Conservation (phyloP, 2,113 vertebrate genomes). For the Oryzias melastigma region DNA sequence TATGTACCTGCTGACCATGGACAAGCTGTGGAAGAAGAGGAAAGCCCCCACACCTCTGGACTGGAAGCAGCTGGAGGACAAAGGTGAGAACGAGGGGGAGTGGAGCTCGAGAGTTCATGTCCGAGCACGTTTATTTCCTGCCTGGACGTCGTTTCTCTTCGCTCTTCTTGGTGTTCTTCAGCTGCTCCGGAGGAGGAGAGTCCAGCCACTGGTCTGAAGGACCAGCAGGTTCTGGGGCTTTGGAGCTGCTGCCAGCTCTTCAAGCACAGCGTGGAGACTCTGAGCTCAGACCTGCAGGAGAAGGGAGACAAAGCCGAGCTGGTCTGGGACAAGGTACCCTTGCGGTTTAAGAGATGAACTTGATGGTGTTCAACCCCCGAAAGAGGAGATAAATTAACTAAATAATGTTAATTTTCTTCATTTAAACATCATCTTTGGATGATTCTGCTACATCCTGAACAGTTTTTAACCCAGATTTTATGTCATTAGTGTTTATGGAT, state of each 20-base stretch:
- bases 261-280: constrained; percentile 87
- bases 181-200: constrained; percentile 75
- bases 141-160: background rate
- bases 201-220: constrained; percentile 81
- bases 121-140: background rate
- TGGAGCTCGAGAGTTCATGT: background rate
- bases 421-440: no score
- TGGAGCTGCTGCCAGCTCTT: constrained; percentile 88
- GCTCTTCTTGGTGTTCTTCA: constrained; percentile 19
- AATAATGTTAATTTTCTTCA: no score
- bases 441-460: no score
- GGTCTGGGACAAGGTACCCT: constrained; percentile 93
- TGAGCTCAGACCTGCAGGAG: constrained; percentile 83
- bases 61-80: constrained; percentile 87
- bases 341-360: no score
- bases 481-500: no score
- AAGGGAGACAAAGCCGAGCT: constrained; percentile 91
- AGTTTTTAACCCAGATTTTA: no score
- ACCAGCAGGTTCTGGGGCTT: constrained; percentile 92
- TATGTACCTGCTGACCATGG: constrained; percentile 95
- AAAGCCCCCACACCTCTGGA: constrained; percentile 92
- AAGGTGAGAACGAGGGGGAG: background rate
- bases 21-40: constrained; percentile 97
- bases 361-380: no score
- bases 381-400: no score